Base-by-base conservation (phyloP, 2,113 vertebrate species). In the Damaliscus lunatus region DNA sequence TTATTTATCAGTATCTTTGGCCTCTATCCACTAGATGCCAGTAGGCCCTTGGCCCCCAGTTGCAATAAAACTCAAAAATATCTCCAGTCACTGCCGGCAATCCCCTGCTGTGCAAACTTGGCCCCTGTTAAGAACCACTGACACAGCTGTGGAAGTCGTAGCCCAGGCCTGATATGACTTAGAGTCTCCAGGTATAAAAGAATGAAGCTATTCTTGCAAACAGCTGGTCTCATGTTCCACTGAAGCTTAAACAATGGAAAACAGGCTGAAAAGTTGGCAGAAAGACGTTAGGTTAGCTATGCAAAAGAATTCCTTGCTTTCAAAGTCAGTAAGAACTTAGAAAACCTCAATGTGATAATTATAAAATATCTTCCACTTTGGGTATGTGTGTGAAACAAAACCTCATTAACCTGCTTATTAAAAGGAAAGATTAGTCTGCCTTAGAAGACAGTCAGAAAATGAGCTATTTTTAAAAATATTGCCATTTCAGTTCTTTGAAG, bases 401-500 rank as follows among this genome's bases (percentile, higher is more conserved):
- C 33, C 33, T 96, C 50, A 33, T 55, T 91, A 52, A 53, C 10
- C 40, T 86, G 23, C 27, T 85, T 67, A 59, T 64, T 59, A 11
- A 81, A 62, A 77, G 8, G 25, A 19, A 50, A 96, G 46, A 16
- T 80, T 84, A 52, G 88, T 80, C 40, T 92, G 14, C 40, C 29
- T n/a, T 94, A 84, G 29, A 94, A 6, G 57, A 87, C 33, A 64
- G 40, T 80, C 29, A 94, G 59, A 94, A 97, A 93, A 97, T 91
- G 40, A 80, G 31, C 92, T 78, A 53, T 52, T 88, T 71, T 36
- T 71, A 83, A 93, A n/a, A 59, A n/a, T 57, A 55, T 80, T 62
- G 15, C 19, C 71, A 67, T 87, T 83, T 92, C 29, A 36, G 27
- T 80, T 67, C 27, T 43, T 43, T 78, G 23, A 90, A 53, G 50